Base-by-base conservation (phyloP, 2,797 vertebrate species). In the Sandelia bainsii region DNA sequence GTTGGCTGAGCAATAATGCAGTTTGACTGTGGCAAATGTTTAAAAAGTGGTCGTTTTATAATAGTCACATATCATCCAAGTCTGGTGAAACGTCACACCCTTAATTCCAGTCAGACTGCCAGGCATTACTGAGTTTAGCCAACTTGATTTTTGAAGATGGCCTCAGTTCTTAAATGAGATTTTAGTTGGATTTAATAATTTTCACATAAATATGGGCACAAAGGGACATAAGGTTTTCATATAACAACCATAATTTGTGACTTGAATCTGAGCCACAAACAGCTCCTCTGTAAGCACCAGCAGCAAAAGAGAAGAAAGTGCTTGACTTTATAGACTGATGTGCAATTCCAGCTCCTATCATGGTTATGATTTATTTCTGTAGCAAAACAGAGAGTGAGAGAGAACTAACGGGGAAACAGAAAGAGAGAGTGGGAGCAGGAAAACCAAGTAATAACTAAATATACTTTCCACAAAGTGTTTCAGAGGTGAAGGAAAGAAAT, bases 331-430 rank as follows among this genome's bases (percentile, higher is more conserved):
- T 32, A 62, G 75, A 80, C 71, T 58, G 74, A 72, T 80, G 77
- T 72, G 78, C 65, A 69, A 69, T 83, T 87, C 45, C 67, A 71
- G 74, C 74, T 71, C 57, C 79, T 76, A 83, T 82, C 63, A 46
- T 74, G 73, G 74, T 71, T 84, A 72, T 76, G 81, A 90, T 72
- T 91, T 59, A 85, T 79, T 79, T 57, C 69, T 73, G 61, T 37
- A 68, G 67, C 44, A 19, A 75, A 17, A 52, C 19, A 69, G 64
- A 40, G 46, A 72, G 59, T 49, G 52, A 46, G 48, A 72, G 37
- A 40, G 13, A 34, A 34, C 32, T 34, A 77, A 49, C 39, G 56
- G 27, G 22, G 29, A 70, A 37, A 48, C 5, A 37, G 14, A 75
- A 13, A 56, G 25, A 62, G 62, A 49, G 44, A 69, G 60, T 59